phyloP scores from a whole-genome alignment of 2,888 invertebrate species.

The Eupithecia abbreviata region DNA sequence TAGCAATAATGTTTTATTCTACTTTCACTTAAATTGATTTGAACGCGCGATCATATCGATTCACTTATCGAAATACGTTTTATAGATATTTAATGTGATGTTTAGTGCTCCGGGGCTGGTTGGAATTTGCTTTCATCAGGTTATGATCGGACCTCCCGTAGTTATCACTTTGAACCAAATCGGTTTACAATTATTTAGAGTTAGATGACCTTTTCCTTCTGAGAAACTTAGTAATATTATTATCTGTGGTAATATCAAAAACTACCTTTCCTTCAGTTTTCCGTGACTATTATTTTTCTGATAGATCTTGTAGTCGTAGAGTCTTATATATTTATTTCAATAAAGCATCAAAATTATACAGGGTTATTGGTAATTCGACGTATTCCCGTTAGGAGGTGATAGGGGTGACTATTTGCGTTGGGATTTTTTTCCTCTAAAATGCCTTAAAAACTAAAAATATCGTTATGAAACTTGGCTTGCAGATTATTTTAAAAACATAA shows the following conservation, averaged over 20 bases:
- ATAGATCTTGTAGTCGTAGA: neutral
- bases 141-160: slow-evolving; percentile 20
- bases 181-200: neutral
- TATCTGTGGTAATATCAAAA: too few species aligned
- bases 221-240: too few species aligned
- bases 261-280: neutral
- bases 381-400: too few species aligned
- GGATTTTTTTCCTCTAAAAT: too few species aligned
- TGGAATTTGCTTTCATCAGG: slow-evolving; percentile 16
- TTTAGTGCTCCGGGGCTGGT: slow-evolving; percentile 17
- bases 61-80: slow-evolving; percentile 37
- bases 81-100: slow-evolving; percentile 36
- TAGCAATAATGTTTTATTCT: slow-evolving; percentile 26
- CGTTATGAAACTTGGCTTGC: too few species aligned
- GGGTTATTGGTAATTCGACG: too few species aligned
- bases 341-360: neutral
- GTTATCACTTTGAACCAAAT: neutral
- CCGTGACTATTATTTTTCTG: neutral
- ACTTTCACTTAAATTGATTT: slow-evolving; percentile 42
- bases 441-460: too few species aligned
- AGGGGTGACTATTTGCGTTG: too few species aligned
- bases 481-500: too few species aligned
- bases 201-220: neutral
- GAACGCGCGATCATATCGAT: slow-evolving; percentile 33
- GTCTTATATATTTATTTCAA: neutral